phyloP scores from a whole-genome alignment of 2,113 vertebrate genomes.

The Gymnarchus niloticus region DNA sequence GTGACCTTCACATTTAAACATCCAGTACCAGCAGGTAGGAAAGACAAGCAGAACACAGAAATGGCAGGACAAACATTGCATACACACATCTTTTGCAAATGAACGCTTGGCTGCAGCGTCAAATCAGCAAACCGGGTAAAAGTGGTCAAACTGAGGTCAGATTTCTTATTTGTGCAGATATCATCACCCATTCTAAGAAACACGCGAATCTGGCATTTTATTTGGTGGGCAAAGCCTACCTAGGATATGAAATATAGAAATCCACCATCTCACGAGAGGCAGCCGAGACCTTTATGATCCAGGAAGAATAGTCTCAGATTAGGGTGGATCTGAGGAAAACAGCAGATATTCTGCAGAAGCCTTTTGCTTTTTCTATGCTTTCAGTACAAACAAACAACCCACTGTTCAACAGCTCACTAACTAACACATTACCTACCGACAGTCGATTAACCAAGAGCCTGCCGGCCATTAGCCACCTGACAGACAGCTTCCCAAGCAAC shows the following conservation, averaged over 20 bases:
- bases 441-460: background rate
- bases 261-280: background rate
- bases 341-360: background rate
- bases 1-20: background rate
- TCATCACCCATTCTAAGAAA: background rate
- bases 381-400: background rate
- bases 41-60: background rate
- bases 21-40: background rate
- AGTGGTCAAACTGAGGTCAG: background rate
- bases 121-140: too few relatives aligned
- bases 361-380: background rate
- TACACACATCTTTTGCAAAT: background rate
- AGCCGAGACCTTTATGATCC: background rate
- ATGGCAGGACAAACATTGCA: background rate
- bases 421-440: background rate
- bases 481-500: background rate
- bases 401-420: background rate
- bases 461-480: background rate
- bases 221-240: background rate
- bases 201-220: background rate
- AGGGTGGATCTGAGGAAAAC: background rate
- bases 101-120: background rate
- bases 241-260: background rate
- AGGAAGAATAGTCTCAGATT: background rate
- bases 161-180: background rate